These are phyloP conservation scores for Orchesellides sinensis DNA, from an alignment of 2,888 invertebrate species.

Conservation along the genomic window DNA sequence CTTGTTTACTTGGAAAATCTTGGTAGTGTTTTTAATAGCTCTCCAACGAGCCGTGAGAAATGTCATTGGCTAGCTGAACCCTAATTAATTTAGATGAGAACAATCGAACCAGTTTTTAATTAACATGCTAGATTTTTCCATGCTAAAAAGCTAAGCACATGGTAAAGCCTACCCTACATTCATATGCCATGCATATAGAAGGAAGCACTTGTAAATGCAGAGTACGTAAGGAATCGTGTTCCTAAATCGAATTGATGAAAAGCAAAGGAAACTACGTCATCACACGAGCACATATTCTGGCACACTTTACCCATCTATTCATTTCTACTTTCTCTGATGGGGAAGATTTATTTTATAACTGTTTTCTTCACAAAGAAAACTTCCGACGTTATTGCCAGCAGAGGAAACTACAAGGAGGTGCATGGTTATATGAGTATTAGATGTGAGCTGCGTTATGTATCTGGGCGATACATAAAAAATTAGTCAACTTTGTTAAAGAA, in stretches of 20 bases:
- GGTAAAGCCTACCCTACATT: not conserved
- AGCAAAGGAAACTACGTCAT: not conserved
- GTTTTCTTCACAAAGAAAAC: too few relatives aligned
- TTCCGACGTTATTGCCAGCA: too few relatives aligned
- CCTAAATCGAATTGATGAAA: not conserved
- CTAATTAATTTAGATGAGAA: slow-evolving; percentile 29
- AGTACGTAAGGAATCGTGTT: not conserved
- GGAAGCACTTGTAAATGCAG: not conserved
- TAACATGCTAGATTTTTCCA: not conserved
- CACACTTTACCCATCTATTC: too few relatives aligned
- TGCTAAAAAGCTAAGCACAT: not conserved
- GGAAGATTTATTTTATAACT: too few relatives aligned
- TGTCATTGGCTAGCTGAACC: slow-evolving; percentile 3
- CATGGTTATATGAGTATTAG: too few relatives aligned
- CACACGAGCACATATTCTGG: not conserved
- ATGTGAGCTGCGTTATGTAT: too few relatives aligned
- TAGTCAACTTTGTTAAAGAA: too few relatives aligned
- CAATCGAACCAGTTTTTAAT: slow-evolving; percentile 15
- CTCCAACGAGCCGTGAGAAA: slow-evolving; percentile 29
- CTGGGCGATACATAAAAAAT: too few relatives aligned
- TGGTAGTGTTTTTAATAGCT: slow-evolving; percentile 36
- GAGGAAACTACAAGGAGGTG: too few relatives aligned
- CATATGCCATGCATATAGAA: not conserved
- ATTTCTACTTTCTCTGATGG: too few relatives aligned
- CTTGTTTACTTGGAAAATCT: too few relatives aligned